phyloP scores from a whole-genome alignment of 2,113 vertebrate species.

The Otolemur garnettii region DNA sequence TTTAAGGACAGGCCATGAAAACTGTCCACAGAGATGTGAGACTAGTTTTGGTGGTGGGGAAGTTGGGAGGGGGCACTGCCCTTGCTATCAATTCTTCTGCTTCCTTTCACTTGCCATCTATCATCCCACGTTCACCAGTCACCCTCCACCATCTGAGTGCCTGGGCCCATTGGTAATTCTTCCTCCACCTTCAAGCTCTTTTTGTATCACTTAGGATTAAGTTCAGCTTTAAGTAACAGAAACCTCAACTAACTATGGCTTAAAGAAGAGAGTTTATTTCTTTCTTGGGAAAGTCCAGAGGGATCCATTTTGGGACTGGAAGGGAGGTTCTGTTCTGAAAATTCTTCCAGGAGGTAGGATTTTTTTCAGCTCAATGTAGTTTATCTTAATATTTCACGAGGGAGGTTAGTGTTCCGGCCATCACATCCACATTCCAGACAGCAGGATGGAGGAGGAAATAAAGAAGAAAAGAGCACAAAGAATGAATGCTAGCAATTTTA shows the following conservation, averaged over 20 bases:
- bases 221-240: not conserved
- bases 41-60: not conserved
- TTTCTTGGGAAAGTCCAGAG: not conserved
- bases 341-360: not conserved
- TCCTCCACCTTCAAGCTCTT: not conserved
- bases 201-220: conserved; percentile 3
- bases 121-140: not conserved
- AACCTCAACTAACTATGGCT: not conserved
- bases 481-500: not conserved
- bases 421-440: not conserved
- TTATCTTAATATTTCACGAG: not conserved
- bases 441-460: not conserved
- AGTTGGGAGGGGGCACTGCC: not conserved
- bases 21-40: not conserved
- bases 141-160: not conserved
- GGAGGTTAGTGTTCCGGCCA: not conserved
- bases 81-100: not conserved
- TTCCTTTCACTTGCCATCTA: not conserved
- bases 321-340: not conserved
- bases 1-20: not conserved
- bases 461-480: not conserved
- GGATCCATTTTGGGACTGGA: not conserved
- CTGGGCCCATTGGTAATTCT: not conserved
- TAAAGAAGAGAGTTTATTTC: not conserved
- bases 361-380: not conserved